These are phyloP conservation scores for Drosophila suzukii DNA, from an alignment of 1,140 invertebrate genomes.

Conservation along the genomic window DNA sequence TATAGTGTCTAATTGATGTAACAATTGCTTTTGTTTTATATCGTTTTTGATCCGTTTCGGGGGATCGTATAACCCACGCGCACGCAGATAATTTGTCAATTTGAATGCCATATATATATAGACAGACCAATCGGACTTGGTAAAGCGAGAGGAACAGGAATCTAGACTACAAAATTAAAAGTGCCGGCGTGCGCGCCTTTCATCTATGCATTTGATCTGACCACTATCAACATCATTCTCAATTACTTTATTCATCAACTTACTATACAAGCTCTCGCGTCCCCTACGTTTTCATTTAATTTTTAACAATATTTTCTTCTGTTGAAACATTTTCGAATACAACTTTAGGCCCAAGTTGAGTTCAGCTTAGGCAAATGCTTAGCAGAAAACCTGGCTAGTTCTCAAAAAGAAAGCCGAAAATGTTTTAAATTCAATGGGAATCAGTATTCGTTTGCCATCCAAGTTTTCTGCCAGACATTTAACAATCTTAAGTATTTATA, in stretches of 20 bases:
- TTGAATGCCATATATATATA: conserved; percentile 1
- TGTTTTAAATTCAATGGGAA: conserved; percentile 1
- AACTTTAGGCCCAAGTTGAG: conserved; percentile 18
- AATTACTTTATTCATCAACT: conserved; percentile 53
- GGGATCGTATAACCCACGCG: conserved; percentile 4
- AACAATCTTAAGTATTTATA: conserved; percentile 39
- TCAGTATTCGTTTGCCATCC: neutral
- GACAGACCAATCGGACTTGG: conserved; percentile 5
- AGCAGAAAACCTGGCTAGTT: conserved; percentile 11
- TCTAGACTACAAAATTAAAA: conserved; percentile 12
- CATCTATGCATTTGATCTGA: conserved; percentile 13
- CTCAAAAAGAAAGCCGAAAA: neutral
- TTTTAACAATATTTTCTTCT: conserved; percentile 47
- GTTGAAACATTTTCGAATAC: conserved; percentile 36
- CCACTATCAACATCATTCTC: conserved; percentile 19
- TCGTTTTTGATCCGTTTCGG: neutral
- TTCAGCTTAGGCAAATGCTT: conserved; percentile 17
- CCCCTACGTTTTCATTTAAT: conserved; percentile 25
- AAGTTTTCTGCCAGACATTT: conserved; percentile 23
- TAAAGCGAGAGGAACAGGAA: conserved; percentile 17
- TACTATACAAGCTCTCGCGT: conserved; percentile 75
- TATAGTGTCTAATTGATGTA: conserved; percentile 50
- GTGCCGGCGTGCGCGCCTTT: conserved; percentile 25
- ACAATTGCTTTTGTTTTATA: conserved; percentile 39
- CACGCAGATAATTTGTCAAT: conserved; percentile 8